Evolutionary conservation across 1,140 invertebrate species (phyloP).

Genomic region (Eupristina koningsbergeri): DNA sequence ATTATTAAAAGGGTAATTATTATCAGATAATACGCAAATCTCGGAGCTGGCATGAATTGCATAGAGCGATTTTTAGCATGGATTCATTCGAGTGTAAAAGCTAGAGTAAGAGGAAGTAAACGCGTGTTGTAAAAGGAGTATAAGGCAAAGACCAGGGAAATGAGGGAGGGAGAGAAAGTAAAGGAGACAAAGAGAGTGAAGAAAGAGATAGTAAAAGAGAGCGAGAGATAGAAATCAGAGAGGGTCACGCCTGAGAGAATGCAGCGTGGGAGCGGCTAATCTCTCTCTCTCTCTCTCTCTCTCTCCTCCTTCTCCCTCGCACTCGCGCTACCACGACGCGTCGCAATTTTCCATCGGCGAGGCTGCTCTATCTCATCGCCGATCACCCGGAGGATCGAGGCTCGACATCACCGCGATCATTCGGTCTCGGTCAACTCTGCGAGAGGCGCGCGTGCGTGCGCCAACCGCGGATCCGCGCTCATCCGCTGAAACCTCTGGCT

Average conservation of each 20-base stretch:
- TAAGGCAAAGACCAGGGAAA: not conserved
- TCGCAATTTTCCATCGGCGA: not conserved
- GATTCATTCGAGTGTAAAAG: not conserved
- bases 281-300: slow-evolving; percentile 15
- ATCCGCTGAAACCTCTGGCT: no score
- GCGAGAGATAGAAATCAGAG: slow-evolving; percentile 34
- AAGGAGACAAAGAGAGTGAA: slow-evolving; percentile 13
- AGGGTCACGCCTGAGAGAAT: slow-evolving; percentile 68
- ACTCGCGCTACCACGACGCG: not conserved
- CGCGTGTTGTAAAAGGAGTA: not conserved
- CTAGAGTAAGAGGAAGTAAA: not conserved
- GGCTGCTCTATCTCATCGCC: not conserved
- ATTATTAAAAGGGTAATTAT: not conserved
- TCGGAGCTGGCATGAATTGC: not conserved
- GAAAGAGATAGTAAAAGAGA: slow-evolving; percentile 21
- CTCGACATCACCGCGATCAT: not conserved
- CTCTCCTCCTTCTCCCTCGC: not conserved
- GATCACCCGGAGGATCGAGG: not conserved
- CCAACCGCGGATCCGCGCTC: no score
- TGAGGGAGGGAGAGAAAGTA: slow-evolving; percentile 3
- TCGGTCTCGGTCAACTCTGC: not conserved
- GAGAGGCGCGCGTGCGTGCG: not conserved
- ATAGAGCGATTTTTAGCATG: no score
- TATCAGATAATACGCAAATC: not conserved
- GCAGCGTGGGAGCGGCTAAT: slow-evolving; percentile 69